phyloP scores from a whole-genome alignment of 53 echinoderm and acorn worm species.

The Henricia sp. region DNA sequence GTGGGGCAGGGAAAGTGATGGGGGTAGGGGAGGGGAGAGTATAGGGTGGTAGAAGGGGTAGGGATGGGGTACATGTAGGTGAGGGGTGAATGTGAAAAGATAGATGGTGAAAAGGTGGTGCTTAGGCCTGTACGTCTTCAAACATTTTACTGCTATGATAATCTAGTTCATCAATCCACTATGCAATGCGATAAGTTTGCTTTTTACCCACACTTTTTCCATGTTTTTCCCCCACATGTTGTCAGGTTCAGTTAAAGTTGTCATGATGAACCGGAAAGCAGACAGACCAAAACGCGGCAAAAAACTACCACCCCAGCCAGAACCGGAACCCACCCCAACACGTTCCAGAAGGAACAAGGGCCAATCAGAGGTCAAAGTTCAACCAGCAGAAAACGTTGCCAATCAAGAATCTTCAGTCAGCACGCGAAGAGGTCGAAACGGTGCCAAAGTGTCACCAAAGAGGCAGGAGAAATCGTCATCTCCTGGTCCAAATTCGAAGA shows the following conservation, averaged over 20 bases:
- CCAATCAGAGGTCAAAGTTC: constrained; percentile 43
- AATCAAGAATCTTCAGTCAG: constrained; percentile 26
- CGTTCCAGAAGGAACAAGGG: constrained; percentile 57
- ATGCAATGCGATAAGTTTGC: neutral
- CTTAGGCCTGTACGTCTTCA: too few relatives aligned
- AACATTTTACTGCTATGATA: too few relatives aligned
- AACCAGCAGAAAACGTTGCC: constrained; percentile 30
- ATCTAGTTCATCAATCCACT: too few relatives aligned
- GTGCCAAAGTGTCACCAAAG: constrained; percentile 47
- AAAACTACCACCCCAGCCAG: constrained; percentile 54
- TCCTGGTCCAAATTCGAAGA: constrained; percentile 32
- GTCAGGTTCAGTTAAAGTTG: neutral
- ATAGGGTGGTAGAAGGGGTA: too few relatives aligned
- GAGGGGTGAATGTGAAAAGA: too few relatives aligned
- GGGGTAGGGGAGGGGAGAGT: too few relatives aligned
- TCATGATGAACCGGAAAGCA: constrained; percentile 55
- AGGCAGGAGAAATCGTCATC: constrained; percentile 37
- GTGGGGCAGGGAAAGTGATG: too few relatives aligned
- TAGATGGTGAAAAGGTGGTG: too few relatives aligned
- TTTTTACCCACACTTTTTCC: neutral
- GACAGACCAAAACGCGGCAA: constrained; percentile 68
- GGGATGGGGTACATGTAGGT: neutral
- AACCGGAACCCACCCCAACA: constrained; percentile 45
- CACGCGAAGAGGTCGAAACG: constrained; percentile 48
- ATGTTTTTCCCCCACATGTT: neutral